Conservation (phyloP, 2,888 invertebrate genomes). For the Willowsia nigromaculata region DNA sequence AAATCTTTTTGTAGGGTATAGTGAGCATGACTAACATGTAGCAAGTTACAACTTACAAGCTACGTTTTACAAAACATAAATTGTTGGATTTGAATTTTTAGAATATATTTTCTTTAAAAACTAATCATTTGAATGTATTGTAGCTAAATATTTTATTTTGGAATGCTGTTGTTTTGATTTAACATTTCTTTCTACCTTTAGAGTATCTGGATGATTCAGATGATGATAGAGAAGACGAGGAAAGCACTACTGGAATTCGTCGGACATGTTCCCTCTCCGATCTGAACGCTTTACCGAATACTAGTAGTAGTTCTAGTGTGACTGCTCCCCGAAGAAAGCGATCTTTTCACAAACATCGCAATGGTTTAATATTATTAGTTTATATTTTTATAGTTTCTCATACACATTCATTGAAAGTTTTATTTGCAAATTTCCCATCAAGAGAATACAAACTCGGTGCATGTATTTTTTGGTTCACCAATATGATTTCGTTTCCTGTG, state of each 20-base stretch:
- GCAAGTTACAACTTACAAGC: background rate
- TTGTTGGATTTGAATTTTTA: background rate
- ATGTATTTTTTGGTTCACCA: slow-evolving; percentile 22
- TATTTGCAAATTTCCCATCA: slow-evolving; percentile 16
- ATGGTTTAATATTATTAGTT: slow-evolving; percentile 74
- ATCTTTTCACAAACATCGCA: slow-evolving; percentile 78
- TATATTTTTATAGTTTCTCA: background rate
- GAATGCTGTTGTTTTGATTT: slow-evolving; percentile 66
- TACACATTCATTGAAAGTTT: background rate
- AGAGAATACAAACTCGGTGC: background rate
- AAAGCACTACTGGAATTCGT: slow-evolving; percentile 85
- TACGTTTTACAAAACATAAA: background rate
- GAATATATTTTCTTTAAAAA: background rate
- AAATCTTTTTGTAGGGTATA: background rate
- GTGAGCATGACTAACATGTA: slow-evolving; percentile 42
- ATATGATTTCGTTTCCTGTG: slow-evolving; percentile 57
- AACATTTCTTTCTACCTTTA: slow-evolving; percentile 68
- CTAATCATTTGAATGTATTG: slow-evolving; percentile 3
- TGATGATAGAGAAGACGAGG: slow-evolving; percentile 80
- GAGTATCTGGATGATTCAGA: slow-evolving; percentile 79
- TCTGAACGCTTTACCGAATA: slow-evolving; percentile 81
- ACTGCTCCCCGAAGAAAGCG: slow-evolving; percentile 75
- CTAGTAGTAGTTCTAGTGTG: slow-evolving; percentile 66
- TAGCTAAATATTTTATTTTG: slow-evolving; percentile 17
- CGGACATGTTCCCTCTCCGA: slow-evolving; percentile 91